Percentiles rank a stretch among this genome's conserved stretches.
Evolutionary conservation across 2,888 invertebrate species (phyloP).

Genomic region (Bombylius discolor): DNA sequence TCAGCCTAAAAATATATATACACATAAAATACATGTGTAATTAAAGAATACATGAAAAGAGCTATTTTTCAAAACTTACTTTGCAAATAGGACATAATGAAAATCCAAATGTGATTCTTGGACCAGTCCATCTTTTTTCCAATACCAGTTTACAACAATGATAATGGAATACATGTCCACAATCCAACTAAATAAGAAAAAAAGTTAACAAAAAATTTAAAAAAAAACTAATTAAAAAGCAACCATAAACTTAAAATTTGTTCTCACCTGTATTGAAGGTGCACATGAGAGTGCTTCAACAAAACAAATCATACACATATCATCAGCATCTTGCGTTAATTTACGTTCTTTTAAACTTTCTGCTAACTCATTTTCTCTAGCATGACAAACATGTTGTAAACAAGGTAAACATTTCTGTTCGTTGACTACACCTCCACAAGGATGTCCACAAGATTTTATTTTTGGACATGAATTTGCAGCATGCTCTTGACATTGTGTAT

Average conservation of each 20-base stretch:
- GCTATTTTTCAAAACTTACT: constrained; percentile 37
- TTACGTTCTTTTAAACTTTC: constrained; percentile 33
- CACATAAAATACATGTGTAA: neutral
- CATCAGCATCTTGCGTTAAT: constrained; percentile 90
- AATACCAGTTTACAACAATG: constrained; percentile 82
- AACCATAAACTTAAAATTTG: neutral
- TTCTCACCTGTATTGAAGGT: constrained; percentile 70
- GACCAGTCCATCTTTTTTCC: constrained; percentile 82
- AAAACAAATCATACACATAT: constrained; percentile 99
- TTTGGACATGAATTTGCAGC: constrained; percentile 60
- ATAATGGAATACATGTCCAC: constrained; percentile 92
- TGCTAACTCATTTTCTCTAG: constrained; percentile 29
- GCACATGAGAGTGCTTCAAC: constrained; percentile 92
- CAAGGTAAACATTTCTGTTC: constrained; percentile 82
- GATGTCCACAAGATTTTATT: constrained; percentile 74
- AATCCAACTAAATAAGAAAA: constrained; percentile 49
- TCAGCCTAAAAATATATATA: constrained; percentile 37
- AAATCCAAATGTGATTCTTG: constrained; percentile 91
- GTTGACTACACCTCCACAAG: constrained; percentile 84
- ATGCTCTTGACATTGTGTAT: constrained; percentile 78
- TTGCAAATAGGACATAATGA: constrained; percentile 95
- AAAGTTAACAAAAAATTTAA: constrained; percentile 15
- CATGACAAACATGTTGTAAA: constrained; percentile 66
- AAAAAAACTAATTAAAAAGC: neutral
- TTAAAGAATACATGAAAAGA: no score